Base-by-base conservation (phyloP, 2,797 vertebrate genomes). In the Atherinosoma microstoma region DNA sequence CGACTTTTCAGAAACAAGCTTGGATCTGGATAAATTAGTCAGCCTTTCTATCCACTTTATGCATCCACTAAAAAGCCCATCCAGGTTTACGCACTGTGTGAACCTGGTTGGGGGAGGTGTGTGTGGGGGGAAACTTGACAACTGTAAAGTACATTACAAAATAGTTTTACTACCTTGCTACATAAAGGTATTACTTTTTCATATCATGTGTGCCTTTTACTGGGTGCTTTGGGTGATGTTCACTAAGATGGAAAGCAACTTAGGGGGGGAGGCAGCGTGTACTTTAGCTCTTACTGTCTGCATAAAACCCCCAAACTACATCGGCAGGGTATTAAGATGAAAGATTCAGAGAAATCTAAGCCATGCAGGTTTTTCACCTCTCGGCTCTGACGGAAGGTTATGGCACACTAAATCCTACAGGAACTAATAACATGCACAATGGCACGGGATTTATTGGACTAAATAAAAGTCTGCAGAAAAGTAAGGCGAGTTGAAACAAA, bases 171-270 rank as follows among this genome's bases (percentile, higher is more conserved):
- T 18, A 29, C 64, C 15, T 4, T 30, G n/a, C 27, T 61, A 18
- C 20, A 78, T 47, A 30, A 58, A 59, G 0, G 10, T 32, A 62
- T 78, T 59, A 58, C 34, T 68, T 78, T 73, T 66, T 73, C 76
- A 70, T 73, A 58, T 16, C 47, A 13, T 0, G 58, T 42, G 6
- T 6, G 10, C 27, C 58, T 30, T 30, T 53, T 64, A 47, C 40
- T 65, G 24, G 16, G 40, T 13, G 32, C 63, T 63, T 56, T 20
- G n/a, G 36, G 24, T 35, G 42, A 45, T 20, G 51, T 71, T 77
- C 34, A 30, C 2, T 40, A 35, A 64, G 22, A 40, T 15, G 63
- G 42, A 57, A 63, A 58, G 75, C 47, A 51, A 61, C 32, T 71
- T 32, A 29, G 8, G 22, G 27, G 27, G 35, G 4, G 16, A 7